Base-by-base conservation (phyloP, 2,113 vertebrate species). In the Cephalopterus ornatus region DNA sequence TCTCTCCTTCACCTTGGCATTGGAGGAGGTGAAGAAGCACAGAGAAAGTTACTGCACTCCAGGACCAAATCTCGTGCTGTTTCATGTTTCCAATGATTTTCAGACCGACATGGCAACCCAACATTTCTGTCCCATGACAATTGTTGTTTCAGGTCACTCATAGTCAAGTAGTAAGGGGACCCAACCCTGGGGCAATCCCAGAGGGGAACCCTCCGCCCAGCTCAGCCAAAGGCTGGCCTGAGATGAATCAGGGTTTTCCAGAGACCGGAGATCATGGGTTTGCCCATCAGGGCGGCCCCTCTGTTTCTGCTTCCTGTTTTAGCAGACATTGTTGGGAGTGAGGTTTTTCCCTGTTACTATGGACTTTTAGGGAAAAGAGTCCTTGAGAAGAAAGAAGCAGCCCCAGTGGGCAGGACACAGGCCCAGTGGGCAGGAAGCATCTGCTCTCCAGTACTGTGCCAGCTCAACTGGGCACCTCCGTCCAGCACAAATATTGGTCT, bases 281-380 rank as follows among this genome's bases (percentile, higher is more conserved):
- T 95, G 39, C 32, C 62, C 44, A 28, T 22, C 1, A 5, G 37
- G 71, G 75, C 0, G 5, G 46, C 59, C 50, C 24, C 42, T 78
- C 65, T 2, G 3, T 12, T 74, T 61, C 88, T 62, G 79, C 26
- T 92, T 96, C 85, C 92, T 91, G 75, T 82, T 82, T 66, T 80
- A 67, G 75, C 67, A 80, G 67, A 53, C 22, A 14, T 11, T 65
- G 39, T 47, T 47, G 6, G 5, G 17, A 2, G 11, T 4, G 7
- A 4, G 5, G 32, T 37, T 67, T 66, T 71, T 24, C 18, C 23
- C 14, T 83, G 35, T 21, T 76, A 8, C 53, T 18, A 6, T 9
- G 11, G 27, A 56, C 9, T 20, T 68, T 56, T 24, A 2, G 17
- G 8, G 26, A 22, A 89, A 30, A 74, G 41, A 78, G 18, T 67